phyloP scores from a whole-genome alignment of 2,888 invertebrate genomes.

The Eupithecia pulchellata region DNA sequence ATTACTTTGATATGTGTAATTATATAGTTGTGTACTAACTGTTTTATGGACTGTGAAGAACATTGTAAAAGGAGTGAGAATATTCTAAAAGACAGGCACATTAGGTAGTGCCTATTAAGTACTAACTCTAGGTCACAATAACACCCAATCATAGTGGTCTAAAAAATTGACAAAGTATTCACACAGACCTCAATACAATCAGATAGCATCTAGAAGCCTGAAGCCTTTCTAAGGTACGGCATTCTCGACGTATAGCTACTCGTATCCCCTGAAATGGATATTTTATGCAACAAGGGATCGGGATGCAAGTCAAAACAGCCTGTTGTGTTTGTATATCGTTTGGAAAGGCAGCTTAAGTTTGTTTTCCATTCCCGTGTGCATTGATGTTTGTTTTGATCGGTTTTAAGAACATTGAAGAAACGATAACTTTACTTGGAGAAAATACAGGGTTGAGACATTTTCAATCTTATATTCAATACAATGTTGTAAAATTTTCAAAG shows the following conservation, averaged over 20 bases:
- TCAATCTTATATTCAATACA: neutral
- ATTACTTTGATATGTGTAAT: too few species aligned
- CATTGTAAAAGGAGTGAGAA: too few species aligned
- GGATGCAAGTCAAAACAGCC: slow-evolving; percentile 43
- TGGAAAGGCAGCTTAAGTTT: slow-evolving; percentile 29
- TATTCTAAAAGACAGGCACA: too few species aligned
- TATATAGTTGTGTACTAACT: too few species aligned
- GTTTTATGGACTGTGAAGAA: too few species aligned
- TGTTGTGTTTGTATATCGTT: slow-evolving; percentile 42
- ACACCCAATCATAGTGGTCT: neutral
- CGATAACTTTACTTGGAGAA: neutral
- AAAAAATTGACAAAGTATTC: neutral
- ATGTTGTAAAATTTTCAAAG: neutral
- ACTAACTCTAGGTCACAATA: too few species aligned
- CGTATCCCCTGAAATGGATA: slow-evolving; percentile 35
- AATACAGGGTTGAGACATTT: neutral
- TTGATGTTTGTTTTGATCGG: slow-evolving; percentile 22
- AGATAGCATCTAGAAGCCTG: neutral
- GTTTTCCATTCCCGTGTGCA: slow-evolving; percentile 37
- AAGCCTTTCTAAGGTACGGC: neutral
- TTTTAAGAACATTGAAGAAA: slow-evolving; percentile 3
- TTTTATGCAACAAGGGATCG: slow-evolving; percentile 36
- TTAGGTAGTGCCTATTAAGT: too few species aligned
- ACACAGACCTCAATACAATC: neutral
- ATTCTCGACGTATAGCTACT: slow-evolving; percentile 24